Evolutionary conservation across 2,113 vertebrate species (phyloP).

Genomic region (Cavia porcellus): DNA sequence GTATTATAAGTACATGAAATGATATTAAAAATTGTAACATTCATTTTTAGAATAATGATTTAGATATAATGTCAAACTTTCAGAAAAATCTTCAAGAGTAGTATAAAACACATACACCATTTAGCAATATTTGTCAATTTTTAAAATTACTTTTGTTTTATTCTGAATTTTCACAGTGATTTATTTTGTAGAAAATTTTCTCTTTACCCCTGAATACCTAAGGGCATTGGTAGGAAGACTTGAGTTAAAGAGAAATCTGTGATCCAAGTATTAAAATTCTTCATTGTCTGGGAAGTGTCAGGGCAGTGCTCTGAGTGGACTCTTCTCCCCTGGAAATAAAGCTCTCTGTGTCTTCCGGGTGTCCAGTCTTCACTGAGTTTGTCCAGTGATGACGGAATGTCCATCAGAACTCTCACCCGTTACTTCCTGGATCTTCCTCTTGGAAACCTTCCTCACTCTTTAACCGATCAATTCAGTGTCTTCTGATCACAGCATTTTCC

Average conservation of each 20-base stretch:
- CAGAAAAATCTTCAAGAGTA: constrained; percentile 11
- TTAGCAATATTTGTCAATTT: background rate
- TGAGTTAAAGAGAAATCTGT: background rate
- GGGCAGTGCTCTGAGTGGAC: fast-evolving
- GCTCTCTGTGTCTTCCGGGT: background rate
- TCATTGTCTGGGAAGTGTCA: background rate
- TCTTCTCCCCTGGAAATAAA: background rate
- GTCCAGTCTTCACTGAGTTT: background rate
- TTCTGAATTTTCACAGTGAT: background rate
- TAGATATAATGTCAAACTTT: constrained; percentile 46
- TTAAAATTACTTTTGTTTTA: constrained; percentile 5
- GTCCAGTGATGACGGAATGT: background rate
- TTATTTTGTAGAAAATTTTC: constrained; percentile 14
- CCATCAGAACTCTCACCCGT: background rate
- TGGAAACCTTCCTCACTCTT: background rate
- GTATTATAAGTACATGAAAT: background rate
- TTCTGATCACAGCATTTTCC: background rate
- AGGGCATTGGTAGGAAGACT: background rate
- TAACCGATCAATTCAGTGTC: background rate
- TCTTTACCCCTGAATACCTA: background rate
- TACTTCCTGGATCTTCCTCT: background rate
- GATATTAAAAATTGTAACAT: background rate
- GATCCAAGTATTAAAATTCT: background rate
- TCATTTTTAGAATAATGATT: background rate
- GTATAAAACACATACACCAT: background rate